Evolutionary conservation across 2,113 vertebrate species (phyloP), one percentile per base, ranked within the genome.

Genomic region (Gobius niger): DNA sequence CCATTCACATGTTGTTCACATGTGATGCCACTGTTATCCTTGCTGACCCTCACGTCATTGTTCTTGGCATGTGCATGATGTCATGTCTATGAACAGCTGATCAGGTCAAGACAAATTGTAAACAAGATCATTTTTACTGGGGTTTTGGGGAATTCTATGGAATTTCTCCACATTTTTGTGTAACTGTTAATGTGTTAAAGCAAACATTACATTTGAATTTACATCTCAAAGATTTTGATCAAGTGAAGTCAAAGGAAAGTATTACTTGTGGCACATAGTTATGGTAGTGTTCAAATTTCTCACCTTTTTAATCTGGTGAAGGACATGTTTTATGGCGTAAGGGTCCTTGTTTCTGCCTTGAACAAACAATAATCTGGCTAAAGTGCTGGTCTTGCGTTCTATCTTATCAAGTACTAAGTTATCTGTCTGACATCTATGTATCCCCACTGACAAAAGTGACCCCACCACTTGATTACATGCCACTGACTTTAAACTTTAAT

Each of bases 331-430:
- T 75, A 47, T 54, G 51, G 34, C 24, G 34, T 40, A 53, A 40
- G n/a, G n/a, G 44, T 66, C 40, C 7, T 47, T 44, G 46, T 44
- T 59, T 52, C 12, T 18, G 9, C 62, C 67, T 76, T 78, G 64
- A 71, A 42, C 49, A 74, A 73, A 73, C 60, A 64, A 12, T 72
- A 46, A 80, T 63, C 80, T 75, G 74, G 61, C 47, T 65, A 68
- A 53, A 70, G 70, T 63, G 61, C 61, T 51, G 0, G 16, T 74
- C 19, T 47, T n/a, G 54, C 51, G 18, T 46, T 82, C 44, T 18
- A 56, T 61, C 15, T 66, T 67, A 68, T 76, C 63, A 41, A 4
- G 24, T 34, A 16, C 52, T 18, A 18, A n/a, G 11, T 66, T 69
- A 60, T 68, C 71, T 60, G 8, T 59, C 13, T 59, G 56, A 41